Evolutionary conservation across 2,797 vertebrate species (phyloP).

Genomic region (Psittacula echo): DNA sequence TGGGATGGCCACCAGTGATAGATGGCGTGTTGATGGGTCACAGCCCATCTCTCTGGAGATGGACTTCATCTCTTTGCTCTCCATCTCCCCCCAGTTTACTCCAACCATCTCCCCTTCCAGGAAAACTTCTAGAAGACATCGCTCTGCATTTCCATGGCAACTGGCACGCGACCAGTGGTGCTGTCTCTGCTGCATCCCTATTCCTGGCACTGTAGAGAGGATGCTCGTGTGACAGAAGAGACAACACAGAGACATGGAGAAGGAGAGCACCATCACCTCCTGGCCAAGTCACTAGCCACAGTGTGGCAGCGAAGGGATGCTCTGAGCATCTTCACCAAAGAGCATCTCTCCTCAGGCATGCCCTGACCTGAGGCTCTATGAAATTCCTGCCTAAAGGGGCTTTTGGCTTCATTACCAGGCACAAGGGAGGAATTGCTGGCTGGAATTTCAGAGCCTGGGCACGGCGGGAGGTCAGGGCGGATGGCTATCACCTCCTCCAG

Average conservation of each 20-base stretch:
- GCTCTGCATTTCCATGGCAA: slow-evolving; percentile 59
- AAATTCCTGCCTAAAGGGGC: neutral
- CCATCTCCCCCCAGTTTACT: rapidly evolving
- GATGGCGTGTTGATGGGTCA: rapidly evolving
- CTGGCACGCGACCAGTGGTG: neutral
- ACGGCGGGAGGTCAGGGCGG: neutral
- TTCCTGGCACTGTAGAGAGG: neutral
- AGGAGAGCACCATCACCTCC: neutral
- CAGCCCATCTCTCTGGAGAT: neutral
- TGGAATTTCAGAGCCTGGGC: slow-evolving; percentile 38
- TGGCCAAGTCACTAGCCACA: rapidly evolving
- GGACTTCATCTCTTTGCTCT: neutral
- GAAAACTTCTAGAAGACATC: slow-evolving; percentile 41
- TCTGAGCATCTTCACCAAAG: neutral
- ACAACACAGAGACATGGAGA: rapidly evolving
- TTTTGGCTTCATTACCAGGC: neutral
- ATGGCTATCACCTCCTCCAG: neutral
- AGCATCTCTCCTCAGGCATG: neutral
- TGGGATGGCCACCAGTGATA: neutral
- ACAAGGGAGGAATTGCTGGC: neutral
- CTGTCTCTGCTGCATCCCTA: neutral
- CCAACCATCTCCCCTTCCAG: neutral
- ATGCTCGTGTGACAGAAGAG: neutral
- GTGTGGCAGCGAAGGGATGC: rapidly evolving
- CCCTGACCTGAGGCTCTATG: neutral